Base-by-base conservation (phyloP, 1,140 invertebrate species). In the Atta texana region DNA sequence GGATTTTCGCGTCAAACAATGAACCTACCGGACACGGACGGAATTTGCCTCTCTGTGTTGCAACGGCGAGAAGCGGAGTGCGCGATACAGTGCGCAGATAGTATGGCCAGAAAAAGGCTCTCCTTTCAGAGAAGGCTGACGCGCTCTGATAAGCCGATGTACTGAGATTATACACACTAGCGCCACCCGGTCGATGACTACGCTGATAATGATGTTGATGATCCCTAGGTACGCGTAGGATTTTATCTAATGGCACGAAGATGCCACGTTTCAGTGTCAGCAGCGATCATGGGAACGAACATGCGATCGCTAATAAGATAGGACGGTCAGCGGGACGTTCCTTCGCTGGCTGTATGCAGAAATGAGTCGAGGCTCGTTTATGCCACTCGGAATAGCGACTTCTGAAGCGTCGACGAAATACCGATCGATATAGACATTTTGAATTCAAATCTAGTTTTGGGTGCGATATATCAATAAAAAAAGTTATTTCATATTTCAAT, bases 121-220 rank as follows among this genome's bases (percentile, higher is more conserved):
- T 49, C 49, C 53, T 44, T 44, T 81, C 28, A 51, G 66, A 76
- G 44, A 63, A 72, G 68, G 5, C 57, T 69, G 84, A 72, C 59
- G 57, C 85, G 24, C 24, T 31, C 34, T 57, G 75, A 86, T 86
- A 86, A 78, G 77, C 28, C 44, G 51, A 28, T 59, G 77, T 34
- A 64, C 59, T 12, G 71, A 87, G 77, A 84, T 88, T 81, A 80
- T 72, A 87, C 63, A 59, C 57, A 14, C 51, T 76, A 87, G 66
- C 85, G 63, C 77, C 78, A 76, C 59, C 55, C 55, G 57, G 24
- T 69, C 76, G 86, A 88, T 84, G 87, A 87, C 86, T 82, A 76
- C 63, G 77, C 75, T 55, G 64, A 59, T 69, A 85, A 85, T 78
- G 59, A 77, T 85, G 82, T 85, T 85, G 82, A 85, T 77, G 72